Evolutionary conservation across 1,140 invertebrate genomes (phyloP).

Genomic region (Anastrepha obliqua): DNA sequence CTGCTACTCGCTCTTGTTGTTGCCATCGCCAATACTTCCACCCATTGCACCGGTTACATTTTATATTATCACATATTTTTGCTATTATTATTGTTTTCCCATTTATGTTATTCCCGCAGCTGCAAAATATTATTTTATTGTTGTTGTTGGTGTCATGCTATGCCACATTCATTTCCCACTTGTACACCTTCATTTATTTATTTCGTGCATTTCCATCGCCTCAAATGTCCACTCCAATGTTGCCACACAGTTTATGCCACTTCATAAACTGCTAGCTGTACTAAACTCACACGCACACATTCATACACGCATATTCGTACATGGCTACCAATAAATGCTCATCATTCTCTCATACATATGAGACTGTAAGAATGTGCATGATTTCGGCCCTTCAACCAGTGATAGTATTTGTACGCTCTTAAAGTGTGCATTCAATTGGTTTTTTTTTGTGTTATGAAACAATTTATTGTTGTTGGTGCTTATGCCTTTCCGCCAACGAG

Average conservation of each 20-base stretch:
- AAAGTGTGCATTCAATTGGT: conserved; percentile 5
- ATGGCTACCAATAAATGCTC: too few relatives aligned
- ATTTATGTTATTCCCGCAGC: not conserved
- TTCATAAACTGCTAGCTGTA: conserved; percentile 28
- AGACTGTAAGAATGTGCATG: not conserved
- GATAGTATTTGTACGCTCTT: not conserved
- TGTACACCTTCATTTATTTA: conserved; percentile 51
- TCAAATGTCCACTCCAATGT: conserved; percentile 42
- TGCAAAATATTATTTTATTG: conserved; percentile 1
- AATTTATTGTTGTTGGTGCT: conserved; percentile 19
- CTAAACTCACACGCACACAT: not conserved
- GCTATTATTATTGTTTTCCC: not conserved
- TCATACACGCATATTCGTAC: not conserved
- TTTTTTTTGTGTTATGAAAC: not conserved
- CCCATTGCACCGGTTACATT: not conserved
- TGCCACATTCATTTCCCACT: not conserved
- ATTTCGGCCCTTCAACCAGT: not conserved
- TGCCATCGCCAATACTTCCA: not conserved
- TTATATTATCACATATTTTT: conserved; percentile 16
- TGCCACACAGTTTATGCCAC: conserved; percentile 42
- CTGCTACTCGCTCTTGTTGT: not conserved
- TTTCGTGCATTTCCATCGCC: conserved; percentile 30
- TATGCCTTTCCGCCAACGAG: not conserved
- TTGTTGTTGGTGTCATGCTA: not conserved
- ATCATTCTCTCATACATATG: too few relatives aligned